Evolutionary conservation across 2,113 vertebrate species (phyloP).

Genomic region (Meles meles): DNA sequence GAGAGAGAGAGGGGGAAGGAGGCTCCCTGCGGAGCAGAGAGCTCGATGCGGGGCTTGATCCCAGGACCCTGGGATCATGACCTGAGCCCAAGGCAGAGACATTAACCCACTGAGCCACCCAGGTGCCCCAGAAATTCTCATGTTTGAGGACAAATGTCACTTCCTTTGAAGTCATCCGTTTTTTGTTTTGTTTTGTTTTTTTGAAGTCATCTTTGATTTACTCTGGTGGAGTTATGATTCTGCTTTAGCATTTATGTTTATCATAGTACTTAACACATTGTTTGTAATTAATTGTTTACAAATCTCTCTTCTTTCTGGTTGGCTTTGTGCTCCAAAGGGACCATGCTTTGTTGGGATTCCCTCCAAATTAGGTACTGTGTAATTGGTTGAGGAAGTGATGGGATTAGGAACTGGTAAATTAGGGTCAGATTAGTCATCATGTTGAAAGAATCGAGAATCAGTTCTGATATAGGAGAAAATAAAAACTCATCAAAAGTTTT

Average conservation of each 20-base stretch:
- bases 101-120: too few species aligned
- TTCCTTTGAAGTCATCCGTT: neutral
- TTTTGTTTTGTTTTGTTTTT: neutral
- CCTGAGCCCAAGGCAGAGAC: too few species aligned
- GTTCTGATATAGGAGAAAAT: conserved; percentile 16
- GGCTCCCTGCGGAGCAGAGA: too few species aligned
- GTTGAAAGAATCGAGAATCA: neutral
- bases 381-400: neutral
- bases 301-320: neutral
- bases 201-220: neutral
- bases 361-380: neutral
- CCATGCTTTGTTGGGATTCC: neutral
- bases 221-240: neutral
- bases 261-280: neutral
- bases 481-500: neutral
- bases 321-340: neutral
- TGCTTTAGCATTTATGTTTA: neutral
- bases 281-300: neutral
- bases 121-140: neutral
- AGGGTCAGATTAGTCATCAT: neutral
- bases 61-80: too few species aligned
- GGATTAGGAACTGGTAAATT: neutral
- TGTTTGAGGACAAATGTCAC: conserved; percentile 10
- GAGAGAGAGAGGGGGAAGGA: too few species aligned
- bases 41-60: too few species aligned